Evolutionary conservation across 2,888 invertebrate genomes (phyloP).

Genomic region (Amphipoea oculea): DNA sequence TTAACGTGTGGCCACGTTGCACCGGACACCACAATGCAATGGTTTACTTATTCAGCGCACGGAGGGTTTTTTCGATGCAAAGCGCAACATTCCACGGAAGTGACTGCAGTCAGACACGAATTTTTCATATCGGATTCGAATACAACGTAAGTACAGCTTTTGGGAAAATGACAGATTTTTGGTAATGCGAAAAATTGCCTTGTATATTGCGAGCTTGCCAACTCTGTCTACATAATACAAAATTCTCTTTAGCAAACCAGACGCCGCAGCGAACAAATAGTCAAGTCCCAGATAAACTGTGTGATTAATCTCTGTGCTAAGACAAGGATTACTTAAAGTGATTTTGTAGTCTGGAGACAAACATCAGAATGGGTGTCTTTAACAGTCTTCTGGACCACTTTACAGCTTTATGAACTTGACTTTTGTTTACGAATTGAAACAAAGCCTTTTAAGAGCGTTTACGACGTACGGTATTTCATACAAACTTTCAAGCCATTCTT

Average conservation of each 20-base stretch:
- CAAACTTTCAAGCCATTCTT: too few species aligned
- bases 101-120: constrained; percentile 58
- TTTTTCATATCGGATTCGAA: constrained; percentile 60
- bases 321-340: constrained; percentile 41
- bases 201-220: background rate
- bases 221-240: constrained; percentile 4
- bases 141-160: constrained; percentile 19
- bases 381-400: constrained; percentile 28
- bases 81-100: constrained; percentile 57
- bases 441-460: background rate
- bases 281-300: constrained; percentile 43
- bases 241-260: constrained; percentile 10
- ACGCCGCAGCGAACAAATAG: constrained; percentile 26
- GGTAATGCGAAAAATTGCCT: background rate
- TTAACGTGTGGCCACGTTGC: constrained; percentile 84
- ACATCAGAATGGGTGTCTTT: constrained; percentile 32
- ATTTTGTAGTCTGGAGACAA: constrained; percentile 47
- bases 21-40: constrained; percentile 80
- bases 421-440: constrained; percentile 8
- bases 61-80: constrained; percentile 67
- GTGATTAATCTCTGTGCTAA: constrained; percentile 47
- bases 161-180: constrained; percentile 11
- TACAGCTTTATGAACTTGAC: constrained; percentile 14
- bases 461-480: too few species aligned
- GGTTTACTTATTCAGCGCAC: constrained; percentile 80